A percentile compares a stretch with the other conserved stretches of the same genome.
phyloP scores from a whole-genome alignment of 1,140 invertebrate species.

The Drosophila watanabei region DNA sequence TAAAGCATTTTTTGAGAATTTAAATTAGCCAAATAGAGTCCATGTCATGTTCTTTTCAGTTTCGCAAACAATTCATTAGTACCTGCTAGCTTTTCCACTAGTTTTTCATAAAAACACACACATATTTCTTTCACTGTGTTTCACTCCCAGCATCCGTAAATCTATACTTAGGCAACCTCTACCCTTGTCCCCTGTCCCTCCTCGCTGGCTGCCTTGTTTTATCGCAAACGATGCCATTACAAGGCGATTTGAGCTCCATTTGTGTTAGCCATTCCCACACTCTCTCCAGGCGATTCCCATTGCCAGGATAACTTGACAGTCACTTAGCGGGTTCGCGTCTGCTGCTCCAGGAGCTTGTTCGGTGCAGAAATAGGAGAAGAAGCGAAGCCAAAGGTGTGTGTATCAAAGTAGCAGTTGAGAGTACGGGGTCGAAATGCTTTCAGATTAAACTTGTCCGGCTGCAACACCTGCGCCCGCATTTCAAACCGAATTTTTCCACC shows the following conservation, averaged over 20 bases:
- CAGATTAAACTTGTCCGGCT: conserved; percentile 59
- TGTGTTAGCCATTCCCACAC: conserved; percentile 56
- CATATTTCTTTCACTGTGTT: conserved; percentile 19
- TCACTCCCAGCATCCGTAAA: conserved; percentile 29
- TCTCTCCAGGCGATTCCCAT: conserved; percentile 52
- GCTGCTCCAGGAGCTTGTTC: conserved; percentile 2
- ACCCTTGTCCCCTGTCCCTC: not conserved
- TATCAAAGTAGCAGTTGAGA: conserved; percentile 52
- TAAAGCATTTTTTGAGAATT: accelerated
- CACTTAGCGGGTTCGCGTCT: conserved; percentile 55
- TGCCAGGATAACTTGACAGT: conserved; percentile 68
- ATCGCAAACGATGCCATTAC: conserved; percentile 64
- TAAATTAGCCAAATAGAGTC: not conserved
- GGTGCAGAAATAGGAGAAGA: conserved; percentile 14
- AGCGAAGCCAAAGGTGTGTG: conserved; percentile 32
- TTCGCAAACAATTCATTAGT: not conserved
- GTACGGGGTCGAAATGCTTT: conserved; percentile 52
- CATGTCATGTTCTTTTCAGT: not conserved
- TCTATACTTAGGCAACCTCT: conserved; percentile 33
- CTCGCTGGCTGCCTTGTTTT: conserved; percentile 42
- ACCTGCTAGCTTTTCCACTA: not conserved
- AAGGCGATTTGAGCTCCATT: conserved; percentile 69
- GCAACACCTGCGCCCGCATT: conserved; percentile 47
- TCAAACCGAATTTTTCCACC: not conserved
- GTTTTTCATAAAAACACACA: not conserved